Base-by-base conservation (phyloP, 2,888 invertebrate species). In the Synanthedon vespiformis region DNA sequence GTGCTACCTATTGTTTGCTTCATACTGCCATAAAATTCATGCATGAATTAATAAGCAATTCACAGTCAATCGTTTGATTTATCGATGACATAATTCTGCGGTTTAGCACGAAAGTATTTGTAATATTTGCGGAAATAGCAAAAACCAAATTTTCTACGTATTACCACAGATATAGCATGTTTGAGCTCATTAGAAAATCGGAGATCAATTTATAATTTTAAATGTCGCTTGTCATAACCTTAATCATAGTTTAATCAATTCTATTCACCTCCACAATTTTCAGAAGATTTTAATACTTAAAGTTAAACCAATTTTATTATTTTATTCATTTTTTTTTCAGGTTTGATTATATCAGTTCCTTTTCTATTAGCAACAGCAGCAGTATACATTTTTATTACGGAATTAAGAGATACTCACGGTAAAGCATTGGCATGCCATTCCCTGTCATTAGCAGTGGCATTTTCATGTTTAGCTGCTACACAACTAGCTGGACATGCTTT, bases 401-500 rank as follows among this genome's bases (percentile, higher is more conserved):
- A 88, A 59, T 68, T 91, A 11, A 74, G 87, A 55, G 89, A 90
- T 58, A 83, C 88, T 1, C 89, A 89, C 57, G 90, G 90, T 11
- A 89, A 88, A 61, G 85, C 89, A 1, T 72, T 90, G 56, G 89
- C 89, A 14, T 87, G 88, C 61, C 90, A 90, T 61, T 85, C 89
- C 5, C 77, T 84, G 54, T 90, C 89, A 59, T 69, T 90, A 54
- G 88, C 89, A 0, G 57, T 89, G 13, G 90, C 90, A 4, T 90
- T 90, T 63, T 74, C 77, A 5, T 86, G 88, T 54, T 72, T 90
- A 58, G 89, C 90, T 1, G 69, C 88, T 50, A 88, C 88, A 14
- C 90, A 90, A 61, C 72, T 90, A 41, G 82, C 85, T 47, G 89
- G 88, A 5, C 77, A 80, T 55, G 80, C 87, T 13, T 85, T 89